Base-by-base conservation (phyloP, 2,797 vertebrate species). In the Chloroceryle amazona region DNA sequence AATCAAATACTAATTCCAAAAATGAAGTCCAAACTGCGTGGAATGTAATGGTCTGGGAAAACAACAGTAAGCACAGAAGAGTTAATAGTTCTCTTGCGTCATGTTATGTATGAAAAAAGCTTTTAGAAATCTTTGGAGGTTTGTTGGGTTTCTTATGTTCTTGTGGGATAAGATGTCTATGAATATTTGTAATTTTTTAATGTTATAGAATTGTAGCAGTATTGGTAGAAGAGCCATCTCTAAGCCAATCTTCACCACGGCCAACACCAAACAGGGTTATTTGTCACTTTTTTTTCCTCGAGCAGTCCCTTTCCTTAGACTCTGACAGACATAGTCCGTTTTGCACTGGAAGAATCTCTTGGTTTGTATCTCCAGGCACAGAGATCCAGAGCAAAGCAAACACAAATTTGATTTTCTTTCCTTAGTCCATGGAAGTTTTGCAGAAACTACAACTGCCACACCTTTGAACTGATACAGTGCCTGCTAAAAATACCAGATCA, bases 51-150 rank as follows among this genome's bases (percentile, higher is more conserved):
- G 23, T 11, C 16, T 60, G 22, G 16, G 6, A 11, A 35, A 74
- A 8, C 11, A 19, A 10, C 3, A 14, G 29, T 5, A 62, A 62
- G 26, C 49, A 81, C 4, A 31, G 17, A 74, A 60, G 13, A 44
- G 10, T 9, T 8, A 42, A 39, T 11, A 26, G 33, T 8, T 62
- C 19, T 65, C 31, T 20, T 20, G 8, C 23, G 8, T 21, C 18
- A 2, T 3, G 2, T n/a, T 46, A 60, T 0, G 0, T 10, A 26
- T 3, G 19, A 82, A 44, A 33, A 51, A 63, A 62, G 8, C 2
- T 35, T 82, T 18, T 12, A 29, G 13, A 81, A 37, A 46, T 28
- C 1, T 17, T 31, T 6, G 8, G 25, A 75, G 37, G 6, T 16
- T 47, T 29, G 25, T n/a, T 21, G 12, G 14, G 8, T 41, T 19